Base-by-base conservation (phyloP, 2,888 invertebrate genomes). In the Deladenus siricidicola region DNA sequence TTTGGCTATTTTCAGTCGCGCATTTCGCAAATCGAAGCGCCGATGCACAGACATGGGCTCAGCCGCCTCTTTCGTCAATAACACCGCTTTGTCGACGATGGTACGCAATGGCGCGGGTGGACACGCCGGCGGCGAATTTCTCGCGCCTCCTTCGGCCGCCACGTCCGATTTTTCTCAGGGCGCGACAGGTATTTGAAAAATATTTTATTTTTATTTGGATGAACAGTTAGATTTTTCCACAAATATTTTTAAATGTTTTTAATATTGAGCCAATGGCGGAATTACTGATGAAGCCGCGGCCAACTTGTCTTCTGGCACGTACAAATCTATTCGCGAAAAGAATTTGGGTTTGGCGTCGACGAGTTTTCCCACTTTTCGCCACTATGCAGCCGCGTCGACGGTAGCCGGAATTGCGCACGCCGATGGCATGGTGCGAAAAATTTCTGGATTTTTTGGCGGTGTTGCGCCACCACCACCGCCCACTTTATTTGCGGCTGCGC, bases 311-410 rank as follows among this genome's bases (percentile, higher is more conserved):
- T 60, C 28, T 28, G 50, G 34, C 28, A 60, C 62, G 23, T 64
- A 66, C 45, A 42, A 43, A 8, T 65, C 64, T 24, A 65, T 64
- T 23, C 52, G 64, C 21, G 66, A 64, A 28, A 28, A 55, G 17
- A 56, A 53, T 39, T 23, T 42, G 23, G 39, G 60, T 21, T 43
- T 29, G 17, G 52, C 43, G 43, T 54, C 30, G 19, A 59, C 54
- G 54, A 62, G 61, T 52, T 64, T 64, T 24, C 62, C 62, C 8
- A 53, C 61, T 21, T 44, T 21, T 34, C 44, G 50, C 10, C 21
- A 17, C 3, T 30, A 21, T 24, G 3, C 55, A 55, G 29, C 19
- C 24, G 39, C 29, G 23, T 24, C 50, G 59, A n/a, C n/a, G n/a
- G n/a, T n/a, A n/a, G 21, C 19, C 21, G 14, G 50, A 26, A 54